Conservation (phyloP, 2,113 vertebrate genomes). For the Ptyas mucosa region DNA sequence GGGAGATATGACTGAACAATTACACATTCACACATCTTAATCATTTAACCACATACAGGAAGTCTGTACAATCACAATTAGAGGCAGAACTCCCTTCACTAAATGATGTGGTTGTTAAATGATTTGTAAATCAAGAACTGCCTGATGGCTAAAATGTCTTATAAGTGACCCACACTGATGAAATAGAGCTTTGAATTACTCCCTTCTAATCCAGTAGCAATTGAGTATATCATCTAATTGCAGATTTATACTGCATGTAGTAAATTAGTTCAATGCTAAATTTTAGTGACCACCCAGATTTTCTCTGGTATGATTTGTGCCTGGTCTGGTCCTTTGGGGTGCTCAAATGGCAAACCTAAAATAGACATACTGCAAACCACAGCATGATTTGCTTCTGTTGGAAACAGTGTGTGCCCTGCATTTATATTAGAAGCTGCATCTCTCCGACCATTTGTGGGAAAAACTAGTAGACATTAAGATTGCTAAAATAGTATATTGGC, state of each 20-base stretch:
- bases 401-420: background rate
- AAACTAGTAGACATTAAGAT: background rate
- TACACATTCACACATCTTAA: background rate
- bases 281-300: background rate
- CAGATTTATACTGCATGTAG: background rate
- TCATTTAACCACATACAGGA: background rate
- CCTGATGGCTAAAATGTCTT: background rate
- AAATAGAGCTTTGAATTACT: background rate
- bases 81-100: background rate
- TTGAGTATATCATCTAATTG: background rate
- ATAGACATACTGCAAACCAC: background rate
- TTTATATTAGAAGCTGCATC: background rate
- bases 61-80: background rate
- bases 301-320: background rate
- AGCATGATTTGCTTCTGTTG: background rate
- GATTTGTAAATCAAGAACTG: background rate
- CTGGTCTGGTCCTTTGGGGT: background rate
- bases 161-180: background rate
- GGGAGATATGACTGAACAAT: background rate
- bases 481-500: background rate
- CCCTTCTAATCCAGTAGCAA: background rate
- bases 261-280: background rate
- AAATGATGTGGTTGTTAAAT: background rate
- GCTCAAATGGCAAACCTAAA: background rate
- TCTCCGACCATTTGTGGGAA: background rate